These are phyloP conservation scores for Pristionchus mayeri DNA, from an alignment of 2,888 invertebrate genomes.

Conservation along the genomic window DNA sequence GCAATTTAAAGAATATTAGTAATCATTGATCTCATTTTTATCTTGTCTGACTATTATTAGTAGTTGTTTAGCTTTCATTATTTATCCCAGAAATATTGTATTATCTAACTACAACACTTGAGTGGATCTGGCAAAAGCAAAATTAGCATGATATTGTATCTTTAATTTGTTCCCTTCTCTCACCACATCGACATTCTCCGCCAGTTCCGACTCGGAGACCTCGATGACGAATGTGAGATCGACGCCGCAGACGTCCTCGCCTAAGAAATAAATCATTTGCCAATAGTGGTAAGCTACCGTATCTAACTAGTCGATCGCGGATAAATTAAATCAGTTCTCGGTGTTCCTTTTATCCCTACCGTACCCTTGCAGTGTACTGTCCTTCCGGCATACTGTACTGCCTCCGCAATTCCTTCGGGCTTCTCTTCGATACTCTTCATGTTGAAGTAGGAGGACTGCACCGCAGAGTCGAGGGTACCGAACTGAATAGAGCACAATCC, in stretches of 20 bases:
- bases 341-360: neutral
- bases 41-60: too few species aligned
- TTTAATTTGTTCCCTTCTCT: neutral
- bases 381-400: constrained; percentile 5
- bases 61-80: too few species aligned
- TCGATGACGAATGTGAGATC: constrained; percentile 49
- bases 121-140: too few species aligned
- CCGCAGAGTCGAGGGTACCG: constrained; percentile 27
- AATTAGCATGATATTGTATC: neutral
- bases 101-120: too few species aligned
- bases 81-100: too few species aligned
- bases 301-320: too few species aligned
- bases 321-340: neutral
- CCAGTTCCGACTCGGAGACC: constrained; percentile 44
- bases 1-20: too few species aligned
- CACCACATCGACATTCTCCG: constrained; percentile 44
- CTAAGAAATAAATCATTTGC: constrained; percentile 10
- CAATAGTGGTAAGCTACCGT: neutral
- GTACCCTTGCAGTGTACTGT: constrained; percentile 45
- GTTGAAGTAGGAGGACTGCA: constrained; percentile 48
- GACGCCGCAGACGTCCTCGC: constrained; percentile 40
- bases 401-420: neutral
- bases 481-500: too few species aligned
- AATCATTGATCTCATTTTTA: too few species aligned
- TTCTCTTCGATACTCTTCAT: constrained; percentile 19